Evolutionary conservation across 2,888 invertebrate genomes (phyloP), one percentile per base, ranked within the genome.

Genomic region (Caenorhabditis doughertyi): DNA sequence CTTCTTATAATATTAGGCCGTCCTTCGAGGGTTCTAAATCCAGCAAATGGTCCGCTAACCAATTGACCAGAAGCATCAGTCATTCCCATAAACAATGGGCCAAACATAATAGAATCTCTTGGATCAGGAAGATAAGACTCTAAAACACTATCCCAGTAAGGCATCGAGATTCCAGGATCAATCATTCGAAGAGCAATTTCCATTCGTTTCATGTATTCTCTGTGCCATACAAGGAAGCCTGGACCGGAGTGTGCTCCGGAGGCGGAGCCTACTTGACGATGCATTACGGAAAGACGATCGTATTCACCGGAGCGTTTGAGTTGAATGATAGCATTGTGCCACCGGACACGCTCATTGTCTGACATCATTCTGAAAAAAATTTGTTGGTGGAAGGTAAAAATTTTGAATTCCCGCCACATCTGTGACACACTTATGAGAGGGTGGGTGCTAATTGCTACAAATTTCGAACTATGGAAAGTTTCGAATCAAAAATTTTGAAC

Each of bases 91-190:
- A 90, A 90, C 51, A 77, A 18, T 1, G 84, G 82, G 21, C 88
- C 83, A 68, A 88, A 90, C 76, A 90, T 84, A 65, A 90, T 88
- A 3, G 90, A 90, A 62, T 90, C 90, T 18, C 88, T 47, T 2
- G 90, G 88, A 67, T 89, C 88, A 8, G 90, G 90, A 7, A 90
- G 82, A 53, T 89, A 88, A 8, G 79, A 81, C 29, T 90, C 90
- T 29, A 90, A 51, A 0, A 89, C 89, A 44, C 79, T 79, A 84
- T 92, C 92, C 92, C 92, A 92, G 82, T 92, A 92, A 2, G 92
- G 92, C 42, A 92, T 83, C 13, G 91, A 89, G 9, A 92, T 89
- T 35, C 85, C 84, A 0, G 92, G 92, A 21, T 92, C 91, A 68
- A 92, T 89, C 81, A 89, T 81, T 42, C 91, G 71, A n/a, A 91